Evolutionary conservation across 23 tunicate genomes (phyloP), one percentile per base, ranked within the genome.

Genomic region (Phallusia fumigata): DNA sequence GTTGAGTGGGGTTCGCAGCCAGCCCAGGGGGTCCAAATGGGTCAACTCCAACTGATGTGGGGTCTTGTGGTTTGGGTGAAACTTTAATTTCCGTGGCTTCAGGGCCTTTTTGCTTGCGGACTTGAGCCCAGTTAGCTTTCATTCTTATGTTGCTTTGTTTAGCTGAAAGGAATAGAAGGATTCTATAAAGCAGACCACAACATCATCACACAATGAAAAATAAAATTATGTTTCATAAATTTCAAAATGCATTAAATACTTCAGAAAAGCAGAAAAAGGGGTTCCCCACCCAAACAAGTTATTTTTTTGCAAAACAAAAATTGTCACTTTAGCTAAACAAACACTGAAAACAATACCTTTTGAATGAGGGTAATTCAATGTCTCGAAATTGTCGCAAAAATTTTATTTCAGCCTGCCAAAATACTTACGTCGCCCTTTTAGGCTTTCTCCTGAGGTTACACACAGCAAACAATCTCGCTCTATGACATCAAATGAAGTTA

Each of bases 121-220:
- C 79, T 65, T 84, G 73, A 0, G 97, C 97, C 91, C 91, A 92
- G 53, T 79, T 84, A 19, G 97, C 88, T 65, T 92, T 92, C 97
- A 92, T 92, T 32, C 31, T 31, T 0, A 92, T 84, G 58, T 81
- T 76, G 65, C 91, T 87, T 30, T 87, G 91, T 52, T 82, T 87
- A 0, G 91, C 91, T 87, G 50, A 64, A 58, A 52, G 24, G 26
- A 2, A 32, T 34, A 28, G 11, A 30, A 30, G 18, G 18, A 51
- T 51, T 51, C 18, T 51, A 18, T 51, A 51, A 51, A 51, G 58
- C 15, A 51, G 18, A 72, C 76, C 24, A 15, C 21, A 12, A 18
- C 32, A 11, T 31, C 79, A 76, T 12, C 35, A 30, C 32, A 30
- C n/a, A 16, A 24, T 16, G 24, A 72, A 52, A 18, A 52, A 18